Evolutionary conservation across 1,140 invertebrate genomes (phyloP), one percentile per base, ranked within the genome.

Genomic region (Zaprionus tsacasi): DNA sequence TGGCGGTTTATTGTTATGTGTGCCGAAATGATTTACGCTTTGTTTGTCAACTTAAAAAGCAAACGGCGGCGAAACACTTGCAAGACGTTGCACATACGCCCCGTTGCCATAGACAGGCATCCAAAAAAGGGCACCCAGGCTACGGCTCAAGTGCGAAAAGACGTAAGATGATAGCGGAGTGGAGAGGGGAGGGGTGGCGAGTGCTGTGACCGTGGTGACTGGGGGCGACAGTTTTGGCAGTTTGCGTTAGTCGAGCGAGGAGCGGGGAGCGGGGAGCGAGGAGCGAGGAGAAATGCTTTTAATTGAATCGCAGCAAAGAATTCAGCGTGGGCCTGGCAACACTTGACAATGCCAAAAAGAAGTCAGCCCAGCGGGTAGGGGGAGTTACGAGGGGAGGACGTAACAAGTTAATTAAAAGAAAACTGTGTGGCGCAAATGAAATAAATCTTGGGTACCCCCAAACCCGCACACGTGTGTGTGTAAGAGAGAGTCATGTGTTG

Each of bases 11-110:
- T 81, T 74, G 68, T 86, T 78, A 70, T 87, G 76, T 83, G 78
- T 90, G 85, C 78, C 80, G 86, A 89, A 89, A 89, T 90, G 86
- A 89, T 89, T 89, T 90, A 89, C 85, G 86, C 78, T 90, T 90
- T 90, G 86, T 90, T 90, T 90, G 86, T 75, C 82, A 80, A 90
- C 82, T 90, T 90, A 90, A 90, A 90, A 90, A 90, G 82, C 82
- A 88, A 87, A 78, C 72, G 64, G 52, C 65, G 48, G 64, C 27
- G 27, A 56, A 59, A 48, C 59, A 25, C 61, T 72, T 60, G 68
- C 17, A 76, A 71, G 69, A 72, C 76, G 65, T 79, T 65, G 38
- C 82, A 79, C 82, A 85, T 87, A 82, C 79, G 83, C 63, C 79
- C 52, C 83, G 82, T 87, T 87, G 82, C 77, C 82, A 86, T 86